Conservation (phyloP, 2,797 vertebrate genomes). For the Fringilla coelebs region DNA sequence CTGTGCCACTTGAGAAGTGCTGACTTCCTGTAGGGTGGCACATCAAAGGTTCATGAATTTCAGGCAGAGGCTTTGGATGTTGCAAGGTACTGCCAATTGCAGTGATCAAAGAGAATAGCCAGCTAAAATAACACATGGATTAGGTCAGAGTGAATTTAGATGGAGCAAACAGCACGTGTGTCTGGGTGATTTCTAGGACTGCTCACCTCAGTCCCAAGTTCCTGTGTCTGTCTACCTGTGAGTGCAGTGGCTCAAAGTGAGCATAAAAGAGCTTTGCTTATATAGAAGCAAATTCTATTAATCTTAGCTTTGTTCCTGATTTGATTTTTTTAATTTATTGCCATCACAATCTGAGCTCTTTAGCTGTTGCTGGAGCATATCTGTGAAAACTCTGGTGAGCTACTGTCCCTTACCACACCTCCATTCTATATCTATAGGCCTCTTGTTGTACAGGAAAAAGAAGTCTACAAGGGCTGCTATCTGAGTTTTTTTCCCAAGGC, state of each 20-base stretch:
- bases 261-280: neutral
- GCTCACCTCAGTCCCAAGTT: conserved; percentile 11
- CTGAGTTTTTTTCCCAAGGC: fast-evolving
- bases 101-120: neutral
- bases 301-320: neutral
- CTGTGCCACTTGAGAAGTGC: neutral
- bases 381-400: neutral
- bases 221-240: neutral
- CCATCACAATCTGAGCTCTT: neutral
- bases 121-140: conserved; percentile 22
- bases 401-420: neutral
- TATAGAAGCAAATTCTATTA: neutral
- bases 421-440: neutral
- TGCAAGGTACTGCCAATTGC: neutral
- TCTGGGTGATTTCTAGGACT: conserved; percentile 8
- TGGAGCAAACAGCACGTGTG: neutral
- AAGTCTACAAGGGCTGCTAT: neutral
- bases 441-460: neutral
- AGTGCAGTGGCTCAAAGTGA: neutral
- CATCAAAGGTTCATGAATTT: neutral
- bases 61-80: neutral
- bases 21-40: neutral
- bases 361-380: neutral
- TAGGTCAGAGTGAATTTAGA: conserved; percentile 12
- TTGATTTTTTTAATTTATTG: neutral